phyloP scores from a whole-genome alignment of 2,888 invertebrate species.

The Cosmia trapezina region DNA sequence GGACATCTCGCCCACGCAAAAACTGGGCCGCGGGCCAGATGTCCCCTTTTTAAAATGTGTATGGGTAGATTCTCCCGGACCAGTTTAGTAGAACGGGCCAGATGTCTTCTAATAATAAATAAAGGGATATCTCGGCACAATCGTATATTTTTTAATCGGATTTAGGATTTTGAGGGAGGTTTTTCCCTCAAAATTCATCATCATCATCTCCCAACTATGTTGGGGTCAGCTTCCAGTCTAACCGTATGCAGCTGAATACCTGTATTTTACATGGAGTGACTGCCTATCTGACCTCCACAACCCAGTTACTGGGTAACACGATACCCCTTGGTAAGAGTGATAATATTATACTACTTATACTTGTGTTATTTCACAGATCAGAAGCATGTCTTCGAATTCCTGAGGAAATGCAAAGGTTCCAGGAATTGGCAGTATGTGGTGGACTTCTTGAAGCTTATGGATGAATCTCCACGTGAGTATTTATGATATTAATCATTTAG shows the following conservation, averaged over 20 bases:
- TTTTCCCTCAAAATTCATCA: too few relatives aligned
- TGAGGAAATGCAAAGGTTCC: constrained; percentile 70
- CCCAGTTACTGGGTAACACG: not conserved
- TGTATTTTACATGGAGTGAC: not conserved
- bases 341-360: not conserved
- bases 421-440: constrained; percentile 67
- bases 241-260: not conserved
- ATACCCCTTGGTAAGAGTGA: not conserved
- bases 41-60: too few relatives aligned
- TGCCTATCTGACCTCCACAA: not conserved
- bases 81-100: too few relatives aligned
- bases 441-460: constrained; percentile 70
- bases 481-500: not conserved
- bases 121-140: too few relatives aligned
- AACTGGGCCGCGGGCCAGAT: too few relatives aligned
- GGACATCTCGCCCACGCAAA: too few relatives aligned
- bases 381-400: constrained; percentile 63
- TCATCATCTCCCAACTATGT: too few relatives aligned
- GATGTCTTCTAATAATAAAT: too few relatives aligned
- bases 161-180: too few relatives aligned
- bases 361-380: constrained; percentile 58
- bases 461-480: constrained; percentile 74
- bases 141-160: too few relatives aligned
- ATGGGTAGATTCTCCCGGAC: too few relatives aligned
- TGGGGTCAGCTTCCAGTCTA: not conserved